Evolutionary conservation across 2,888 invertebrate species (phyloP).

Genomic region (Stenodema calcarata): DNA sequence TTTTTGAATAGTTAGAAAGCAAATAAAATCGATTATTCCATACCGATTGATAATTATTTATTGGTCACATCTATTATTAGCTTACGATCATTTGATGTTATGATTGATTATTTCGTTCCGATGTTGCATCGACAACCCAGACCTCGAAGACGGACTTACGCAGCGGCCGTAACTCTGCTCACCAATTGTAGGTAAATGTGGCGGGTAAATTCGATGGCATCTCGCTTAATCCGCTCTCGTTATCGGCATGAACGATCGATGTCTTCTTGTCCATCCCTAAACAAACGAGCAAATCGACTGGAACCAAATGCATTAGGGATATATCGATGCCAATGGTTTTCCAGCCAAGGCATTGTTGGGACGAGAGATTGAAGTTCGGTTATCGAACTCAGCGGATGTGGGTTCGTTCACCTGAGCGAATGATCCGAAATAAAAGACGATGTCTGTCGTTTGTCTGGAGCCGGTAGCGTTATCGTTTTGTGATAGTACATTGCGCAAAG

Average conservation of each 20-base stretch:
- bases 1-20: no score
- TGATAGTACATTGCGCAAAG: no score
- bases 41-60: no score
- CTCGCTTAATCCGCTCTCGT: neutral
- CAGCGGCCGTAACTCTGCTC: no score
- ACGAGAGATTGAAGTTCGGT: neutral
- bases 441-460: neutral
- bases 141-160: no score
- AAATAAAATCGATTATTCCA: no score
- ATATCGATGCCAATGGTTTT: neutral
- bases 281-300: neutral
- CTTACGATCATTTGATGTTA: no score
- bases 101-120: no score
- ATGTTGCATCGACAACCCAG: no score
- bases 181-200: no score
- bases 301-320: neutral
- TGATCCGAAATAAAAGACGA: neutral
- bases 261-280: neutral
- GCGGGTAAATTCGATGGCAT: no score
- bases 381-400: slow-evolving; percentile 3
- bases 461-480: neutral
- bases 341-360: neutral
- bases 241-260: neutral
- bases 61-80: no score
- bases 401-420: slow-evolving; percentile 7